Base-by-base conservation (phyloP, 2,888 invertebrate genomes). In the Ctenicera cuprea region DNA sequence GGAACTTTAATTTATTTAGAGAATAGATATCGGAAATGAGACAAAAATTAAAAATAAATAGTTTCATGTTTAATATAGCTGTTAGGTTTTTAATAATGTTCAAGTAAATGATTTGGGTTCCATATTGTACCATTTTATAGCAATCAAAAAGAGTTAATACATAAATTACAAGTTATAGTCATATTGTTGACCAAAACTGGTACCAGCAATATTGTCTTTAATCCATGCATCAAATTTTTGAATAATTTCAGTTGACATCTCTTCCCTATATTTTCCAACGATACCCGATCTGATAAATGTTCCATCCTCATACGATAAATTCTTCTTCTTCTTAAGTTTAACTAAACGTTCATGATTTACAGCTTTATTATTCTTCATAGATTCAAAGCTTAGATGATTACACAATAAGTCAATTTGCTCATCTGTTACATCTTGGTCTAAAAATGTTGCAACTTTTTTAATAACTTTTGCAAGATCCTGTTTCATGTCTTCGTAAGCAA, bases 401-500 rank as follows among this genome's bases (percentile, higher is more conserved):
- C 83, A 81, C n/a, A 90, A 83, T 0, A 73, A 77, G 5, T 81
- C 77, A 37, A 88, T 80, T 65, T 88, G 82, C 3, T 86, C 84
- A 3, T 85, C 82, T 0, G 81, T 80, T n/a, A 87, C 81, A 74
- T 71, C 72, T 33, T 82, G 83, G 2, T 83, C 86, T 54, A 89
- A 77, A 77, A 89, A 89, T 9, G 82, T 72, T 1, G 87, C 87
- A n/a, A 88, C 84, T 59, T 84, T 81, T 43, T 78, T 79, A 18
- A 90, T 86, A 41, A 87, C 84, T 1, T 83, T 82, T 12, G 82
- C 79, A 33, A 89, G 81, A 85, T 97, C 93, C 66, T 88, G 89
- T 81, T 94, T 93, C 92, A 96, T 92, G 71, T 95, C 94, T 87
- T 95, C 95, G 82, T 94, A 96, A 79, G 92, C 94, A 59, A 96